phyloP scores from a whole-genome alignment of 2,888 invertebrate genomes.

The Achlya flavicornis region DNA sequence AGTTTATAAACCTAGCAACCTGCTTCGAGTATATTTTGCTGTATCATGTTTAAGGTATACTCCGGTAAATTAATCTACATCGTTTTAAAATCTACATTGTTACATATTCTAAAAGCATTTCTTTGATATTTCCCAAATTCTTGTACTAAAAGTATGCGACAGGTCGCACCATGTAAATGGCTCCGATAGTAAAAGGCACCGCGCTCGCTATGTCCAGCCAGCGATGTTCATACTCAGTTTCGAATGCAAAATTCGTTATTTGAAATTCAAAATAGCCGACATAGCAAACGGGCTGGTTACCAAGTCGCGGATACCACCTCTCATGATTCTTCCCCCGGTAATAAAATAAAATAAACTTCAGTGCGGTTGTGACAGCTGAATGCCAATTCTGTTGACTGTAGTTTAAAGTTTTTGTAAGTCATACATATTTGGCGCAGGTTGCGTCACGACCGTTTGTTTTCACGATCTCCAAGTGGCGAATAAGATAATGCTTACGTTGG shows the following conservation, averaged over 20 bases:
- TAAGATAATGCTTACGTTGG: neutral
- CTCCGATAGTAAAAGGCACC: conserved; percentile 44
- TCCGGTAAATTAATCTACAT: too few species aligned
- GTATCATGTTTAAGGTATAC: too few species aligned
- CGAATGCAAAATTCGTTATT: conserved; percentile 79
- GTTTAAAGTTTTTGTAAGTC: conserved; percentile 24
- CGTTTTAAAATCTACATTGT: too few species aligned
- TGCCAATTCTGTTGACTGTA: conserved; percentile 64
- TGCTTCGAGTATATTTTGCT: neutral
- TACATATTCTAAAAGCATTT: neutral
- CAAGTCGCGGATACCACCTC: conserved; percentile 57
- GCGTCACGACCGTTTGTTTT: conserved; percentile 5
- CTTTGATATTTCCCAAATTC: neutral
- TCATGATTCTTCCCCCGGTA: conserved; percentile 65
- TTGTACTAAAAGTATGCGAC: conserved; percentile 24
- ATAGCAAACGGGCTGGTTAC: conserved; percentile 50
- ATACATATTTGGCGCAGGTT: conserved; percentile 12
- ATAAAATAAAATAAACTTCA: conserved; percentile 69
- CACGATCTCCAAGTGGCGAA: neutral
- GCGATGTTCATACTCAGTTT: conserved; percentile 66
- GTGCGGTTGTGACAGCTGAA: conserved; percentile 61
- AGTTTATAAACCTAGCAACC: neutral
- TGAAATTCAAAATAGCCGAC: conserved; percentile 79
- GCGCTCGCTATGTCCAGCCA: conserved; percentile 56
- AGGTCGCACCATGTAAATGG: conserved; percentile 48